Conservation (phyloP, 2,888 invertebrate genomes). For the Tryphoninae sp. region DNA sequence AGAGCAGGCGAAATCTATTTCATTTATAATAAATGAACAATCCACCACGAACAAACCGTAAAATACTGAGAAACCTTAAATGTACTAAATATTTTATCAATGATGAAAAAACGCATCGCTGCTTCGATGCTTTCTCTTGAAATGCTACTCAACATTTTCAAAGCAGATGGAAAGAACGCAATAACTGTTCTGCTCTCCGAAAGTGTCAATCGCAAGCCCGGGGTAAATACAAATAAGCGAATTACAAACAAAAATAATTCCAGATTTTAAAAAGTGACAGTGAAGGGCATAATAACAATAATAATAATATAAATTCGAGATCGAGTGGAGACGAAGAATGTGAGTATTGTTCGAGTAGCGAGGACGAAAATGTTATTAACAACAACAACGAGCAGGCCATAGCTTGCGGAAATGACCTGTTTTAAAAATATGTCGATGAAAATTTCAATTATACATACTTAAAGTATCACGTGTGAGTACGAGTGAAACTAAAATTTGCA, state of each 20-base stretch:
- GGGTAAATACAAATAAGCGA: conserved; percentile 3
- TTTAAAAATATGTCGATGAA: conserved; percentile 16
- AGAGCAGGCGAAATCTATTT: conserved; percentile 6
- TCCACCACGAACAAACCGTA: neutral
- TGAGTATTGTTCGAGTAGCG: conserved; percentile 11
- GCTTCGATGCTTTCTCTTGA: too few relatives aligned
- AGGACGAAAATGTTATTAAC: conserved; percentile 14
- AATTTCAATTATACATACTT: conserved; percentile 2
- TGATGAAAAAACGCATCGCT: conserved; percentile 6
- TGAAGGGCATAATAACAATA: conserved; percentile 20
- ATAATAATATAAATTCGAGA: conserved; percentile 7
- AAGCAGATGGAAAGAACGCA: too few relatives aligned
- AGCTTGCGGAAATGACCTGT: conserved; percentile 10
- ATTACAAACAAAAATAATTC: conserved; percentile 4
- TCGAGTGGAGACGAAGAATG: conserved; percentile 19
- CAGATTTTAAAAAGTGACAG: conserved; percentile 4
- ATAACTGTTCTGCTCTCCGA: neutral
- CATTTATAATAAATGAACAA: neutral
- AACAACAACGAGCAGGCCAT: conserved; percentile 11
- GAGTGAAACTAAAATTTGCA: neutral
- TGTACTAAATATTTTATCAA: conserved; percentile 2
- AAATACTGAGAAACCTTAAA: conserved; percentile 13
- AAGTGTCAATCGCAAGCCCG: neutral
- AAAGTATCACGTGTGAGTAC: conserved; percentile 14
- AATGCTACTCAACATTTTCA: too few relatives aligned